phyloP scores from a whole-genome alignment of 2,888 invertebrate species.

The Stenolophus ochropezus region DNA sequence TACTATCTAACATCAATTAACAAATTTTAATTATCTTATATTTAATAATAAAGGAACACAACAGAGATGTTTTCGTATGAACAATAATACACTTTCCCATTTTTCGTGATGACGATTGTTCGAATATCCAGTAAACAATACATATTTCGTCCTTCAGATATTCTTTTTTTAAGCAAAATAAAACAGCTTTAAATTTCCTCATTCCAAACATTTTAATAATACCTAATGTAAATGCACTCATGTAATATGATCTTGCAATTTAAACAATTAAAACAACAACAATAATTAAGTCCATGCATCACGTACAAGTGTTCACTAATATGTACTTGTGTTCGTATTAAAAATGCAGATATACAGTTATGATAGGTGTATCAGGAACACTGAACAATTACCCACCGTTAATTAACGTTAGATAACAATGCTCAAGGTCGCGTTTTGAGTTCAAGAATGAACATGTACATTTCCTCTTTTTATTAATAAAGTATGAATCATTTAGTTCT shows the following conservation, averaged over 20 bases:
- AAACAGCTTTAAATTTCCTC: no score
- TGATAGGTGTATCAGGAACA: slow-evolving; percentile 30
- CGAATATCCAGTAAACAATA: no score
- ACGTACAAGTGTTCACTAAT: slow-evolving; percentile 5
- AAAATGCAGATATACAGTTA: slow-evolving; percentile 22
- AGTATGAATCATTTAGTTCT: slow-evolving; percentile 18
- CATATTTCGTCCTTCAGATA: neutral
- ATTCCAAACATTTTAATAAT: neutral
- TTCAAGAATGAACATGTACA: slow-evolving; percentile 29
- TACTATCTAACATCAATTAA: no score
- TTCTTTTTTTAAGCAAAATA: neutral
- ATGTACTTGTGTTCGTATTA: neutral
- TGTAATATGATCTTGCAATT: slow-evolving; percentile 13
- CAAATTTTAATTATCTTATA: no score
- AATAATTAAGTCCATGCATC: neutral
- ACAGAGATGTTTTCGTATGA: no score
- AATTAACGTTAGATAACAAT: slow-evolving; percentile 28
- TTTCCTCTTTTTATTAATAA: slow-evolving; percentile 27
- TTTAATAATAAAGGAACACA: no score
- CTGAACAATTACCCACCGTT: slow-evolving; percentile 12
- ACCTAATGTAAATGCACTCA: neutral
- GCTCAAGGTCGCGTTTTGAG: slow-evolving; percentile 9
- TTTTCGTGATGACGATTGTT: no score
- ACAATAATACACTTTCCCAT: no score
- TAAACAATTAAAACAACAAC: slow-evolving; percentile 11